Evolutionary conservation across 2,888 invertebrate species (phyloP), one percentile per base, ranked within the genome.

Genomic region (Saturnia pavonia): DNA sequence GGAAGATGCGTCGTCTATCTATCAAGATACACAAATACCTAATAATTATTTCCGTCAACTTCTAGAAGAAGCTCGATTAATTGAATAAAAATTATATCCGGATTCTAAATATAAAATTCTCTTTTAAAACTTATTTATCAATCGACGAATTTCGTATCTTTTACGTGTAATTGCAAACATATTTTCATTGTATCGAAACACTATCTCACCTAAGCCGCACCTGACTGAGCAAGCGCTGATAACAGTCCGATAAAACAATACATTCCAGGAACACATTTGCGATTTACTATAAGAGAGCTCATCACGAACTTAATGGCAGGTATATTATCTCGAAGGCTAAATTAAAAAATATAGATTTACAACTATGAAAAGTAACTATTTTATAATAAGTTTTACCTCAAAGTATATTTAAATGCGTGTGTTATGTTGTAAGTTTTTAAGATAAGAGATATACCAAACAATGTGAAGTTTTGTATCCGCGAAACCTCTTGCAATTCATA

Each of bases 201-300:
- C 51, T 71, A 71, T 71, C 71, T 63, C 54, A n/a, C 1, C 27
- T 51, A 65, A 72, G 77, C 80, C 82, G 73, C 80, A 80, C 85
- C 83, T 83, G 80, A 77, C 74, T 78, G 75, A 71, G 71, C 74
- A 71, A 72, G 72, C 69, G 60, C 63, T 75, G 84, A 83, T 84
- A 84, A 78, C 70, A 72, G 22, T 11, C 72, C 70, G 81, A 81
- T 82, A 79, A 76, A 72, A 70, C 68, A 65, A 25, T 67, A 72
- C 72, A 76, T 80, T 79, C 79, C 74, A 73, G 70, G 74, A 81
- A 80, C 72, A 71, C 67, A 73, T 73, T 74, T 71, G 68, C 71
- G 69, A 25, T 66, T 73, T 14, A n/a, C 40, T n/a, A n/a, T n/a
- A 19, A 65, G 65, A 1, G 63, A 65, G 40, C 19, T 65, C 9